Conservation (phyloP, 30 jellyfish, hydroid and myxozoan species). For the Turritopsis dohrnii region DNA sequence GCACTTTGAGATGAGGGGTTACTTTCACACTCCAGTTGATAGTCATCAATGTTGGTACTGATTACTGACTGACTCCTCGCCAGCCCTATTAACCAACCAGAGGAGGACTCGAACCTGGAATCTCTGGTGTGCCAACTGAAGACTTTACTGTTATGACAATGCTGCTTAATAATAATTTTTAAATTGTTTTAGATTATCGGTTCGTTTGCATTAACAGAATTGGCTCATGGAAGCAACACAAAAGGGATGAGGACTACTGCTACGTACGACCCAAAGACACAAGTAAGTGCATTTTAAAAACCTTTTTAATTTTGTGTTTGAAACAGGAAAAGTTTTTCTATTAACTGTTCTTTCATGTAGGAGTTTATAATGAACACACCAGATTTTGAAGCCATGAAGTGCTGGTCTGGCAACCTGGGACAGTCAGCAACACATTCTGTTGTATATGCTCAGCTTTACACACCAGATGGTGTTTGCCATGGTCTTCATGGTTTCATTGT, state of each 20-base stretch:
- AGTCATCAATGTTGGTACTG: too few species aligned
- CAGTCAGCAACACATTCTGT: constrained; percentile 80
- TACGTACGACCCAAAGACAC: constrained; percentile 74
- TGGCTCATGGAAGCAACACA: constrained; percentile 92
- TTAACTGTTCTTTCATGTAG: constrained; percentile 27
- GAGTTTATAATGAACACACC: constrained; percentile 86
- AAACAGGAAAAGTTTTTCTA: too few species aligned
- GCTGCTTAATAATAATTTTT: background rate
- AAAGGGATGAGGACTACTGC: constrained; percentile 97
- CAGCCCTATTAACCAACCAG: too few species aligned
- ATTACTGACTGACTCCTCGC: too few species aligned
- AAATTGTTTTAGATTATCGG: constrained; percentile 57
- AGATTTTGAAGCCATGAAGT: constrained; percentile 73
- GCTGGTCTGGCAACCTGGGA: constrained; percentile 96
- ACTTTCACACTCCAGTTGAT: too few species aligned
- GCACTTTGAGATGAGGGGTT: too few species aligned
- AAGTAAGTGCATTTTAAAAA: too few species aligned
- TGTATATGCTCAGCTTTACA: constrained; percentile 92
- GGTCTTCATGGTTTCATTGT: constrained; percentile 88
- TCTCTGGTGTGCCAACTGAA: too few species aligned
- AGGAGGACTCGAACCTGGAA: too few species aligned
- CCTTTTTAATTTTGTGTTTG: too few species aligned
- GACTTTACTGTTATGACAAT: too few species aligned
- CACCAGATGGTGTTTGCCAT: constrained; percentile 97
- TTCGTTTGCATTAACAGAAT: constrained; percentile 86